Percentiles rank a stretch among this genome's conserved stretches.
Evolutionary conservation across 2,888 invertebrate species (phyloP).

Genomic region (Ophion slaviceki): DNA sequence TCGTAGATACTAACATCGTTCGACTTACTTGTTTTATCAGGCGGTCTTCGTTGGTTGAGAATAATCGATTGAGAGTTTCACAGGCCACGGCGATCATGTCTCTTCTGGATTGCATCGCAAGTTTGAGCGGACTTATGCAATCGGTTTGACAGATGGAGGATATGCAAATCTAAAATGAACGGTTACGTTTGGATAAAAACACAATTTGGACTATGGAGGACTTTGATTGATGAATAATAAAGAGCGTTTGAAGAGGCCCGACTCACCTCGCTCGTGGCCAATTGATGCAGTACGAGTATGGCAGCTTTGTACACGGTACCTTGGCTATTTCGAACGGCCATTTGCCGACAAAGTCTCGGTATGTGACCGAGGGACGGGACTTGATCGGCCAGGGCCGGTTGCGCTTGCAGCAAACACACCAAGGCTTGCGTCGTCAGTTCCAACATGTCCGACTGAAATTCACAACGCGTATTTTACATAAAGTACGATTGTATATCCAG

Average conservation of each 20-base stretch:
- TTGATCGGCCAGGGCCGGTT: constrained; percentile 94
- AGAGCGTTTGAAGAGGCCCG: neutral
- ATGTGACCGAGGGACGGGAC: constrained; percentile 95
- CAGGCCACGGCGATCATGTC: constrained; percentile 94
- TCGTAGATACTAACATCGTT: neutral
- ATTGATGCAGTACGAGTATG: constrained; percentile 93
- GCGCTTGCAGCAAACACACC: constrained; percentile 92
- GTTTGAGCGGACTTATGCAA: constrained; percentile 94
- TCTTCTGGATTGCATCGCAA: constrained; percentile 93
- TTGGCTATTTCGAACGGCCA: constrained; percentile 86
- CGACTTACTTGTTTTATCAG: constrained; percentile 86
- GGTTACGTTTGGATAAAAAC: neutral
- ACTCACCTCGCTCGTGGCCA: constrained; percentile 92
- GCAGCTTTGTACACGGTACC: constrained; percentile 90
- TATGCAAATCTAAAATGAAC: constrained; percentile 89
- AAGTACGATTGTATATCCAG: neutral
- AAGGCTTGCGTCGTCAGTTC: constrained; percentile 93
- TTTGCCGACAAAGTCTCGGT: constrained; percentile 90
- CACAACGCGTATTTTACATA: neutral
- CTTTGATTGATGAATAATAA: neutral
- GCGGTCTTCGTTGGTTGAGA: constrained; percentile 89
- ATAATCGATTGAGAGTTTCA: constrained; percentile 94
- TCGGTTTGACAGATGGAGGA: constrained; percentile 93
- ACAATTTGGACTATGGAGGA: constrained; percentile 8
- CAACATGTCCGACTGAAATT: constrained; percentile 88